Conservation (phyloP, 2,888 invertebrate genomes). For the Orchesella flavescens region DNA sequence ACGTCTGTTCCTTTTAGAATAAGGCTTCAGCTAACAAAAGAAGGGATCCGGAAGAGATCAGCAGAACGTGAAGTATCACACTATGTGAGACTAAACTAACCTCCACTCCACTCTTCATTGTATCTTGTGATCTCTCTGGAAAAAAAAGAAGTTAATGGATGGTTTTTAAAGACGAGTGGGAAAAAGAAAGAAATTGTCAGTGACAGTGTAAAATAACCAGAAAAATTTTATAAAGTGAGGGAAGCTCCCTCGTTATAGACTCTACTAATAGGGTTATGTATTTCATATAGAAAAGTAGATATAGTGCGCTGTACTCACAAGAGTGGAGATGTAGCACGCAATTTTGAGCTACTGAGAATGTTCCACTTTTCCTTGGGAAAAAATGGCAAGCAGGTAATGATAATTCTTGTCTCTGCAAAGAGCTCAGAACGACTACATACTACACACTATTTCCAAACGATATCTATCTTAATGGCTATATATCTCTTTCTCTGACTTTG, state of each 20-base stretch:
- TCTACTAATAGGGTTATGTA: not conserved
- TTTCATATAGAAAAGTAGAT: no score
- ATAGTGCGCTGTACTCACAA: no score
- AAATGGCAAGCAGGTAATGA: slow-evolving; percentile 4
- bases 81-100: not conserved
- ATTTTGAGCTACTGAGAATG: not conserved
- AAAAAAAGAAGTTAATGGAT: slow-evolving; percentile 39
- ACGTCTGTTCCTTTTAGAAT: not conserved
- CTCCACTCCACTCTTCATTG: slow-evolving; percentile 17
- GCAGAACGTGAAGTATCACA: slow-evolving; percentile 17
- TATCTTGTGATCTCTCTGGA: slow-evolving; percentile 18
- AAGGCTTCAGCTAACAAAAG: slow-evolving; percentile 4
- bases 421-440: not conserved
- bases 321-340: not conserved
- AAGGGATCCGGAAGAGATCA: slow-evolving; percentile 37
- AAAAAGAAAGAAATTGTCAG: slow-evolving; percentile 35
- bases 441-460: slow-evolving; percentile 16
- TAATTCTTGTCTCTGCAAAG: not conserved
- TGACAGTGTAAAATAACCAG: slow-evolving; percentile 49
- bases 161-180: slow-evolving; percentile 44
- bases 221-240: slow-evolving; percentile 4
- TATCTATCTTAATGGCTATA: slow-evolving; percentile 39
- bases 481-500: slow-evolving; percentile 45
- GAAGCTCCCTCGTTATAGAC: no score
- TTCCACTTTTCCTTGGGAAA: not conserved